Evolutionary conservation across 2,113 vertebrate genomes (phyloP), one percentile per base, ranked within the genome.

Genomic region (Ptychochromis oligacanthus): DNA sequence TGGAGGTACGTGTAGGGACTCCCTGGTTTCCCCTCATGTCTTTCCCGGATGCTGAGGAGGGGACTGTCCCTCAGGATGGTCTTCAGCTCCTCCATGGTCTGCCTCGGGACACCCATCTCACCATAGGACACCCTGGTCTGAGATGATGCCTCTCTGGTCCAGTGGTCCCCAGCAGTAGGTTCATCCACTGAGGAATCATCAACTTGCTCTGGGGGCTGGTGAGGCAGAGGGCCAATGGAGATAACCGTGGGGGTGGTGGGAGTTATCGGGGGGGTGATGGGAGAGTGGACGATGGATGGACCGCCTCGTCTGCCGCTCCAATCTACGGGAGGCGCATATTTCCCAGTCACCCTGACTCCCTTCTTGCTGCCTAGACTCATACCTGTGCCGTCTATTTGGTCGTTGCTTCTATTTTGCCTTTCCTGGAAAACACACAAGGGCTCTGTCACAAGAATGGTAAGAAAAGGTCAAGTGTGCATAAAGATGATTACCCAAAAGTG

Each of bases 361-460:
- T 96, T 97, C 89, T 92, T 96, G 89, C 87, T 95, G 91, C 86
- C 93, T 84, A 96, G 77, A 89, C 96, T 96, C 94, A 96, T 91
- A 87, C 86, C 89, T 81, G 92, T 95, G 79, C 96, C 96, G 91
- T 98, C 97, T 36, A 94, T 90, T 85, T 97, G 96, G 89, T 97
- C 97, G 88, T 74, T 93, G 83, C 94, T 93, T 90, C 91, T 94
- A 87, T 79, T 90, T 75, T 87, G 67, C 14, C 81, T 72, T 46
- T 95, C 95, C 97, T 98, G 93, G 40, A 91, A 80, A 75, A 92
- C 38, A 90, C n/a, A 74, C 62, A 87, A 12, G 24, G 49, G 49
- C n/a, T 60, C 67, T 34, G 2, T 83, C 55, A 89, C 46, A 28
- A 64, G 10, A 78, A 52, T 77, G 43, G 52, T 80, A 78, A 87